A percentile compares a stretch with the other conserved stretches of the same genome.
Evolutionary conservation across 2,888 invertebrate genomes (phyloP).

Genomic region (Microctonus hyperodae): DNA sequence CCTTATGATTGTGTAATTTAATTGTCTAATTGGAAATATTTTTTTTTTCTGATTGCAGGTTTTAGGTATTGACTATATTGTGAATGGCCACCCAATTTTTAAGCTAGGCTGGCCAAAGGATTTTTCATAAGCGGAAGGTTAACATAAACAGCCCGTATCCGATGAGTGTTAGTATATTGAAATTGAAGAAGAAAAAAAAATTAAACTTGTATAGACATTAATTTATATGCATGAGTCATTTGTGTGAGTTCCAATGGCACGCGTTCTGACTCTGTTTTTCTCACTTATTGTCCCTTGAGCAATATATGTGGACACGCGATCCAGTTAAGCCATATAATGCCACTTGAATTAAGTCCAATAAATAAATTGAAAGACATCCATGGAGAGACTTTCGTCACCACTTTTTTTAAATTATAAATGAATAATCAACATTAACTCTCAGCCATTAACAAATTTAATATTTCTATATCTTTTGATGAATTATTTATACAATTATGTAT

Average conservation of each 20-base stretch:
- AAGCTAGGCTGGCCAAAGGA: slow-evolving; percentile 40
- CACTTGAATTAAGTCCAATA: slow-evolving; percentile 45
- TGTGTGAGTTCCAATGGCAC: background rate
- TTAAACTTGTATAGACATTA: background rate
- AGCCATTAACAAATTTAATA: background rate
- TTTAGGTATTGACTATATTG: slow-evolving; percentile 34
- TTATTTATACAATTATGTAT: background rate
- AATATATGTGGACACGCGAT: slow-evolving; percentile 38
- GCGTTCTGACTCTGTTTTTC: slow-evolving; percentile 32
- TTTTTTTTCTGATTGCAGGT: slow-evolving; percentile 32
- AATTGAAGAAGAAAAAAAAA: background rate
- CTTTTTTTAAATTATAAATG: background rate
- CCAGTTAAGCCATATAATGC: slow-evolving; percentile 36
- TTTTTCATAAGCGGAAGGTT: slow-evolving; percentile 35
- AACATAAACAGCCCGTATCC: slow-evolving; percentile 50
- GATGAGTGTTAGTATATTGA: slow-evolving; percentile 55
- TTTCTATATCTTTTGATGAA: slow-evolving; percentile 17
- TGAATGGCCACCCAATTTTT: slow-evolving; percentile 41
- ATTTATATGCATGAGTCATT: slow-evolving; percentile 21
- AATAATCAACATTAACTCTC: background rate
- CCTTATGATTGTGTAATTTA: background rate
- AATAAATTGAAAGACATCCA: slow-evolving; percentile 33
- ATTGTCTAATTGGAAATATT: background rate
- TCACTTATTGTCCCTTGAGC: slow-evolving; percentile 16
- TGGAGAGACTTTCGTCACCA: background rate